Base-by-base conservation (phyloP, 2,113 vertebrate genomes). In the Microtus oregoni region DNA sequence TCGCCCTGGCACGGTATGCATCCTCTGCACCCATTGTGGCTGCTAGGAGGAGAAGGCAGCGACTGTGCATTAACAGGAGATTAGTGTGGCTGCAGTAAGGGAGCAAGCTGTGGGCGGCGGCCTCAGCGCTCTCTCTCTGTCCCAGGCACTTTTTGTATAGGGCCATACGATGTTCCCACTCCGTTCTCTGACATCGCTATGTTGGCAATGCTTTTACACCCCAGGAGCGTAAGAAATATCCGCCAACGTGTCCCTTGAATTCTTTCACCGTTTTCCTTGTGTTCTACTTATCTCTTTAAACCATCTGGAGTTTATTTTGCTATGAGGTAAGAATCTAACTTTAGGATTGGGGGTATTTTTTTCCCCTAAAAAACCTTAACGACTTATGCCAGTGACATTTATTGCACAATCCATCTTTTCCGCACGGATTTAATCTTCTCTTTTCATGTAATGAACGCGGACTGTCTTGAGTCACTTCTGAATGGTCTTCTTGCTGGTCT, bases 261-360 rank as follows among this genome's bases (percentile, higher is more conserved):
- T 50, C 90, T 26, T 68, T 58, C 24, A 24, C 82, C 90, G 7
- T 79, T 78, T 58, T n/a, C 41, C n/a, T n/a, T 19, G 20, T 26
- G 24, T 68, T 52, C 10, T 4, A 4, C 67, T 75, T 86, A 70
- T 70, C 89, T 95, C 89, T 85, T 38, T 8, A 24, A 68, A 10
- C 47, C 94, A 87, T 90, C 96, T 96, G 95, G 95, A 93, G 55
- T 44, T 83, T 50, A 87, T 95, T 87, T 90, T 35, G 17, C 12
- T n/a, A 32, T 76, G 87, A 77, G 28, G 73, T 89, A 91, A 95
- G 93, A 58, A 12, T 70, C 83, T 95, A 90, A 35, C 52, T 78
- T 72, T 44, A 17, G 83, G 38, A 77, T 61, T 41, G 28, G 73
- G 30, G 58, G 32, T 38, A 52, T 19, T 52, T 72, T 92, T 55